phyloP scores from a whole-genome alignment of 2,888 invertebrate species.

The Dryococelus australis region DNA sequence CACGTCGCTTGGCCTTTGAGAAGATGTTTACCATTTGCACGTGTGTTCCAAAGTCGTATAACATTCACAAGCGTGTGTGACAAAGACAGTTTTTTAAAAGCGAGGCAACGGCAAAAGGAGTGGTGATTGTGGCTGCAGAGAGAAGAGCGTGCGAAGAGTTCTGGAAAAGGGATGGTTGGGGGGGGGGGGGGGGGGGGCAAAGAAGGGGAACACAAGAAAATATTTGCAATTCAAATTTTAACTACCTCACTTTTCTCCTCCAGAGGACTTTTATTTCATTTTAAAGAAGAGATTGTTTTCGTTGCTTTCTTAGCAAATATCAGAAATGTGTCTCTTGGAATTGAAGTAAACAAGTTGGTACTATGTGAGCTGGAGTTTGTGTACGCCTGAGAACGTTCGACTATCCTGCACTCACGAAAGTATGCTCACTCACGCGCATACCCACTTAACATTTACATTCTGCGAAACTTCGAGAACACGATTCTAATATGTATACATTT shows the following conservation, averaged over 20 bases:
- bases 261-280: not conserved
- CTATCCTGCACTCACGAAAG: not conserved
- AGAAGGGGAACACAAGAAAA: not conserved
- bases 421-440: not conserved
- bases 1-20: not conserved
- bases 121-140: too few species aligned
- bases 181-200: not conserved
- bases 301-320: conserved; percentile 12
- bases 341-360: not conserved
- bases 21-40: not conserved
- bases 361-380: not conserved
- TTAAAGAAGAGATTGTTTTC: not conserved
- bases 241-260: not conserved
- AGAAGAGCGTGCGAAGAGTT: too few species aligned
- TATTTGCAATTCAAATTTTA: not conserved
- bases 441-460: not conserved
- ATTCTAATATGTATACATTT: too few species aligned
- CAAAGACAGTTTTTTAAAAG: too few species aligned
- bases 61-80: too few species aligned
- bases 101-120: too few species aligned
- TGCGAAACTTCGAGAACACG: too few species aligned
- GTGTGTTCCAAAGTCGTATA: not conserved
- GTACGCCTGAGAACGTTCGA: not conserved
- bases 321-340: not conserved
- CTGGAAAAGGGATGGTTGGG: too few species aligned